Conservation (phyloP, 2,113 vertebrate species). For the Syrmaticus mikado region DNA sequence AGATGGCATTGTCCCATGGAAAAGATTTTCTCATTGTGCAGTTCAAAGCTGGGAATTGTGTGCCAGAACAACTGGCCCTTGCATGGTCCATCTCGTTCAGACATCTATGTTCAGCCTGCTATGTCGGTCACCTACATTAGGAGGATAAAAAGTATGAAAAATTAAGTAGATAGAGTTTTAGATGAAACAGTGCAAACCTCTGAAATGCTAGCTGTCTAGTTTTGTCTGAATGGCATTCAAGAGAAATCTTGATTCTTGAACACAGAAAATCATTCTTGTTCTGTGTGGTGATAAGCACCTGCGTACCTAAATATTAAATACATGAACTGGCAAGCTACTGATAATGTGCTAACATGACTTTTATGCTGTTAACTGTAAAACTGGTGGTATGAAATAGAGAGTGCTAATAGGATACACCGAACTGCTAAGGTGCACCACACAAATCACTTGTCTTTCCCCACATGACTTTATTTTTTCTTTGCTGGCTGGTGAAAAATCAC, state of each 20-base stretch:
- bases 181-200: not conserved
- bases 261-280: not conserved
- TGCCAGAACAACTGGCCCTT: not conserved
- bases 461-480: conserved; percentile 53
- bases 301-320: conserved; percentile 38
- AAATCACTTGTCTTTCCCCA: conserved; percentile 31
- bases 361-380: not conserved
- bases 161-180: not conserved
- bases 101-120: not conserved
- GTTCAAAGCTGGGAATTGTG: not conserved
- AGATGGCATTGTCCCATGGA: rapidly evolving
- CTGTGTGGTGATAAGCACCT: conserved; percentile 7
- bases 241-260: not conserved
- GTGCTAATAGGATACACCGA: conserved; percentile 20
- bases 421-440: not conserved
- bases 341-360: conserved; percentile 30
- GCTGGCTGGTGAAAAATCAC: not conserved
- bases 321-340: not conserved
- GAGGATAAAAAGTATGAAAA: not conserved
- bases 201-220: not conserved
- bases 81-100: not conserved
- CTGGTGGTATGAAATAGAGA: conserved; percentile 31
- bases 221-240: not conserved
- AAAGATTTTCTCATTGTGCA: not conserved
- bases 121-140: not conserved